Base-by-base conservation (phyloP, 2,797 vertebrate genomes). In the Heteromormyrus szaboi region DNA sequence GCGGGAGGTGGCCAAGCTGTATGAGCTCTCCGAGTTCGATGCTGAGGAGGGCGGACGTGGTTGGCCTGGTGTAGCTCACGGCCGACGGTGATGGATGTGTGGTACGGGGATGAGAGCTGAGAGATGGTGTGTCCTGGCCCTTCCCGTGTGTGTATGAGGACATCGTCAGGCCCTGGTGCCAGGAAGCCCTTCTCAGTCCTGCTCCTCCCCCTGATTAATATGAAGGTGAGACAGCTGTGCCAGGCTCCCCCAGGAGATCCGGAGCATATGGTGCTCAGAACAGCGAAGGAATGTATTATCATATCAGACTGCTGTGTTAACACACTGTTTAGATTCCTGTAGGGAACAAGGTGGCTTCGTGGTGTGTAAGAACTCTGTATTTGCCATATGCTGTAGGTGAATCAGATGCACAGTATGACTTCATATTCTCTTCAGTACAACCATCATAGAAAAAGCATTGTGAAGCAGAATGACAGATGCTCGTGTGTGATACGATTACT, bases 201-300 rank as follows among this genome's bases (percentile, higher is more conserved):
- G 90, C 88, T 91, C 91, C 92, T 91, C 93, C 92, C 94, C 94
- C 91, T 95, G 93, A 94, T 95, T 95, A 94, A 94, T 92, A 93
- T 92, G 93, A 93, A 95, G 92, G 87, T 92, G 91, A 92, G 93
- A 91, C 95, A 95, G 95, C 94, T 95, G 95, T 93, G 93, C 92
- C 90, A 51, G 89, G 95, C 91, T 94, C 93, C 93, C 94, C 90
- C 90, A 91, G 93, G 95, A 95, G 93, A 94, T 94, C 92, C 93
- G 90, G 87, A 93, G 91, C 95, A 95, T 95, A 96, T 95, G 95
- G 95, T 91, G 90, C 90, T 91, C 91, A 89, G 92, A 89, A 92
- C 17, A 25, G 94, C 92, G 87, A 90, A 93, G 92, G 92, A 90
- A 92, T 91, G 91, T 94, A 96, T 96, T 96, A 96, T 95, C 95